Base-by-base conservation (phyloP, 2,888 invertebrate genomes). In the Trissolcus japonicus region DNA sequence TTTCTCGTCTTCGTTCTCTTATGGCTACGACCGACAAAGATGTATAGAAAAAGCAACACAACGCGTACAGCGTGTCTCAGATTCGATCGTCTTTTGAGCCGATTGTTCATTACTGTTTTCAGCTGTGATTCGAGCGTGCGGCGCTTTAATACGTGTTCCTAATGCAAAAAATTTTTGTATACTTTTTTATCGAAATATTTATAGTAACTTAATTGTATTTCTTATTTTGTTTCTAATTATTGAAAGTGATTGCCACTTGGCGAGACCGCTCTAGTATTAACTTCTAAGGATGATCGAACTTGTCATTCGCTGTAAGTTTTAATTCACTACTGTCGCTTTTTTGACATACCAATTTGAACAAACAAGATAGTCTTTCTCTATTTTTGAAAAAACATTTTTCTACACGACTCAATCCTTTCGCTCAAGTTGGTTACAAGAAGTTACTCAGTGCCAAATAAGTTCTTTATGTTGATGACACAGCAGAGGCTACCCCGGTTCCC, bases 61-160 rank as follows among this genome's bases (percentile, higher is more conserved):
- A 62, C 14, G 40, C 80, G 79, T 81, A 79, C 83, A 83, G 83
- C 84, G 84, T 80, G 80, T 85, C 82, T 83, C 85, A 86, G 74
- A 82, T 84, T 86, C 85, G 84, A 85, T 87, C 83, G 81, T 85
- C 84, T 80, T 81, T 82, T 54, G 78, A 72, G 69, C 65, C 84
- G 83, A 83, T 85, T 83, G 81, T 75, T 82, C 72, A 69, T 19
- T 51, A 19, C 63, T 79, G 54, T 51, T 76, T 56, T 68, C 76
- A 73, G 74, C 76, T 72, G 57, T 69, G 79, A 75, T 62, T 63
- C 53, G 75, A 48, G 59, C 59, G 50, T 50, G 77, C 60, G 69
- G 43, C 79, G 66, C 72, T 50, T 71, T 68, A 76, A 78, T 73
- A 60, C 41, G 74, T 74, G 80, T 82, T 80, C 80, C 80, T 82